Evolutionary conservation across 2,888 invertebrate genomes (phyloP).

Genomic region (Blastobasis lacticolella): DNA sequence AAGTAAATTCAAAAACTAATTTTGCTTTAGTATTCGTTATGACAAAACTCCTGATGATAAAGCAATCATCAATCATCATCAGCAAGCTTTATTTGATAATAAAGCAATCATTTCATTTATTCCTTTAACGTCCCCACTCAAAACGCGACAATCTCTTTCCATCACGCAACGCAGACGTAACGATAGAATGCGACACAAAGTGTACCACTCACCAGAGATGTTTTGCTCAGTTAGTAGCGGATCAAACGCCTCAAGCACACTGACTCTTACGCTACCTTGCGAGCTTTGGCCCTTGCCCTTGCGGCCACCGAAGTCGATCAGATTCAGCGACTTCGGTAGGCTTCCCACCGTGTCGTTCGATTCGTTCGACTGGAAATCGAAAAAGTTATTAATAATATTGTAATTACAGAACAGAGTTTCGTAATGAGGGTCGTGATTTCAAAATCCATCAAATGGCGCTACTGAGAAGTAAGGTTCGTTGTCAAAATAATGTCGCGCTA

Average conservation of each 20-base stretch:
- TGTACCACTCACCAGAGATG: conserved; percentile 69
- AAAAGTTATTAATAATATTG: neutral
- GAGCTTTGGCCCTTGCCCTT: conserved; percentile 33
- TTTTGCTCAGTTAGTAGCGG: conserved; percentile 81
- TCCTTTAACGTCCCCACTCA: neutral
- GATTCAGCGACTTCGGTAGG: conserved; percentile 53
- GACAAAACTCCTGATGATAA: neutral
- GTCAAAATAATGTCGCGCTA: too few relatives aligned
- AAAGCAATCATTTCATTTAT: neutral
- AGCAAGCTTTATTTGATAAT: neutral
- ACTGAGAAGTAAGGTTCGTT: too few relatives aligned
- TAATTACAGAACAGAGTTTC: too few relatives aligned
- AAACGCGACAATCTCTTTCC: neutral
- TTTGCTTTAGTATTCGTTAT: too few relatives aligned
- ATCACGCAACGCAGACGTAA: neutral
- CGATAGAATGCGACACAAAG: conserved; percentile 31
- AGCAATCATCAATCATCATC: neutral
- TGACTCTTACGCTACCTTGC: conserved; percentile 71
- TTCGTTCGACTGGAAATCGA: conserved; percentile 50
- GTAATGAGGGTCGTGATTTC: too few relatives aligned
- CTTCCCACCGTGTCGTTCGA: conserved; percentile 51
- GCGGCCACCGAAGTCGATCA: conserved; percentile 58
- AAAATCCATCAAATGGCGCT: too few relatives aligned
- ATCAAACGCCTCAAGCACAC: conserved; percentile 91
- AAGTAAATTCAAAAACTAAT: too few relatives aligned